Conservation (phyloP, 1,140 invertebrate species). For the Steinernema feltiae region DNA sequence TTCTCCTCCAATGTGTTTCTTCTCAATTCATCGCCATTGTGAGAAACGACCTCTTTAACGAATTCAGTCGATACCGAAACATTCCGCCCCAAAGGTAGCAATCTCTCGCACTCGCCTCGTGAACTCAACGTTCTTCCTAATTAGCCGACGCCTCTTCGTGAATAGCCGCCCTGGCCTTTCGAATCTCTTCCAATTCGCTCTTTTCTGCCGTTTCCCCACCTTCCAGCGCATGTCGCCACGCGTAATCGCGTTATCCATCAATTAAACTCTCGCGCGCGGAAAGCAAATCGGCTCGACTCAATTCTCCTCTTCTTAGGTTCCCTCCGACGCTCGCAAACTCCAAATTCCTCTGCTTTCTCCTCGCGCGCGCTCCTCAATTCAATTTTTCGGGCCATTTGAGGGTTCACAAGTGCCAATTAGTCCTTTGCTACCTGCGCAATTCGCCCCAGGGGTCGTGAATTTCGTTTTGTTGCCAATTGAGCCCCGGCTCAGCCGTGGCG, state of each 20-base stretch:
- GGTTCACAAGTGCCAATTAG: neutral
- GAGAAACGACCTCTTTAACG: no score
- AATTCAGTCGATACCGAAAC: no score
- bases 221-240: conserved; percentile 9
- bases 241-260: conserved; percentile 9
- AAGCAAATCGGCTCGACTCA: conserved; percentile 12
- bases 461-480: neutral
- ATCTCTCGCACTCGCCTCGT: no score
- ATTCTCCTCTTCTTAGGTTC: neutral
- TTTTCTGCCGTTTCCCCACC: neutral
- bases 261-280: conserved; percentile 11
- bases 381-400: neutral
- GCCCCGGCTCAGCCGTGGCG: neutral
- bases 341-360: neutral
- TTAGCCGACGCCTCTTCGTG: no score
- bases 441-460: neutral
- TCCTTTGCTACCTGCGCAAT: neutral
- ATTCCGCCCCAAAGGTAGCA: no score
- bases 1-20: no score
- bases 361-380: neutral
- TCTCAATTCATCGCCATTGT: no score
- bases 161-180: no score
- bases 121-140: no score
- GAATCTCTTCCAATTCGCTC: no score
- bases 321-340: neutral